Conservation (phyloP, 1,140 invertebrate genomes). For the Wiebesia pumilae region DNA sequence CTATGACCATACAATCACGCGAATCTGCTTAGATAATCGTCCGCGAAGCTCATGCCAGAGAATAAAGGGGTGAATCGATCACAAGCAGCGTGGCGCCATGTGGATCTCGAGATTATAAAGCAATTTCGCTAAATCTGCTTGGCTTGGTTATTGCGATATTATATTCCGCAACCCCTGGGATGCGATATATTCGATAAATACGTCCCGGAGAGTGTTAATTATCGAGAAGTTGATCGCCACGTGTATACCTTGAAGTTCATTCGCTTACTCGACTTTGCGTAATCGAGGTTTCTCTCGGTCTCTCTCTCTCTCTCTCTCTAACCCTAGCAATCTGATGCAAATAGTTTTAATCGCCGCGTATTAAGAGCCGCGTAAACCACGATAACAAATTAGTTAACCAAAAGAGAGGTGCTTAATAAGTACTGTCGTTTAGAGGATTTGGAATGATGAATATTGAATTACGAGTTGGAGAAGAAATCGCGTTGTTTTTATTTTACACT, state of each 20-base stretch:
- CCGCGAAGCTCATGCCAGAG: neutral
- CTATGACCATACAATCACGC: neutral
- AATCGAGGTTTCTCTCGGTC: neutral
- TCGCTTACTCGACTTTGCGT: neutral
- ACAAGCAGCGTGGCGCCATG: neutral
- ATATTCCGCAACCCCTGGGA: slow-evolving; percentile 30
- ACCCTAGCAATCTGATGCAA: no score
- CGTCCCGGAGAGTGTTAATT: slow-evolving; percentile 41
- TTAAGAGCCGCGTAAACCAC: neutral
- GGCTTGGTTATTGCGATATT: slow-evolving; percentile 47
- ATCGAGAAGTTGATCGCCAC: slow-evolving; percentile 35
- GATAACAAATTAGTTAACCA: neutral
- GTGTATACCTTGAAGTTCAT: neutral
- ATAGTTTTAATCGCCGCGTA: neutral
- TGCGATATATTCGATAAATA: slow-evolving; percentile 43
- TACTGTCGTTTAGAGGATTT: neutral
- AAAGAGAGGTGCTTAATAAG: neutral
- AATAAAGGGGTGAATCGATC: neutral
- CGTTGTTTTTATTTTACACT: neutral
- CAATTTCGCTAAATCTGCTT: slow-evolving; percentile 48
- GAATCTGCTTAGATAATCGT: slow-evolving; percentile 33
- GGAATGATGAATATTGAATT: neutral
- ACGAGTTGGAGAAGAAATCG: neutral
- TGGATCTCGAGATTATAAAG: slow-evolving; percentile 49
- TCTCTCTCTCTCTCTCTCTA: neutral